Evolutionary conservation across 2,113 vertebrate species (phyloP), one percentile per base, ranked within the genome.

Genomic region (Panthera leo): DNA sequence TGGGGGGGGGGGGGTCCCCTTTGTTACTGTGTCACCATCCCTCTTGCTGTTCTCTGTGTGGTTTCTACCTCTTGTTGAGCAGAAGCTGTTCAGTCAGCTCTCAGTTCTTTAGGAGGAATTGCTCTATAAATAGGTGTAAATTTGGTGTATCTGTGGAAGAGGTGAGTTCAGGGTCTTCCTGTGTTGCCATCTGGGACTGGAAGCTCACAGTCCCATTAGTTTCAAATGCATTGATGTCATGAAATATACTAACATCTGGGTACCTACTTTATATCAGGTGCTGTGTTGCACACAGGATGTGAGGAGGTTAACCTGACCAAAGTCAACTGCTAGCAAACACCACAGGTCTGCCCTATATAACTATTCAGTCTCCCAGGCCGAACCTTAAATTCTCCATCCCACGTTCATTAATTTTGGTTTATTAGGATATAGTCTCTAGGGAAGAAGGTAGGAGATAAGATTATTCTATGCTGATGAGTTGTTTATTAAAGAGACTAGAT

Each of bases 401-500:
- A 83, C 36, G 90, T 61, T 39, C 36, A 16, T 51, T 5, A 7
- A 45, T 65, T 80, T 78, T 89, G 42, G 15, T 45, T 92, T 68
- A 91, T 79, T 53, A 89, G 65, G 75, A 61, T 58, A 27, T 9
- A 70, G 48, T 25, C 4, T 70, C 39, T 45, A 53, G 42, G 39
- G 67, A n/a, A 58, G 70, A 73, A 51, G 11, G 48, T 31, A 34
- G n/a, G 53, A 75, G 45, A 55, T 85, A 85, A 55, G 76, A 76
- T 75, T 91, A 58, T 0, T 65, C 34, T 65, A n/a, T 23, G 45
- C 55, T 55, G 31, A 39, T 70, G 53, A 94, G 5, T 42, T 27
- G 53, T 85, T 92, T 95, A 97, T 68, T 75, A 83, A 90, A 97
- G 90, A 98, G 67, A 85, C 93, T 65, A 48, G 55, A 94, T 73